A percentile compares a stretch with the other conserved stretches of the same genome.
Conservation (phyloP, 2,113 vertebrate genomes). For the Maccullochella peelii region DNA sequence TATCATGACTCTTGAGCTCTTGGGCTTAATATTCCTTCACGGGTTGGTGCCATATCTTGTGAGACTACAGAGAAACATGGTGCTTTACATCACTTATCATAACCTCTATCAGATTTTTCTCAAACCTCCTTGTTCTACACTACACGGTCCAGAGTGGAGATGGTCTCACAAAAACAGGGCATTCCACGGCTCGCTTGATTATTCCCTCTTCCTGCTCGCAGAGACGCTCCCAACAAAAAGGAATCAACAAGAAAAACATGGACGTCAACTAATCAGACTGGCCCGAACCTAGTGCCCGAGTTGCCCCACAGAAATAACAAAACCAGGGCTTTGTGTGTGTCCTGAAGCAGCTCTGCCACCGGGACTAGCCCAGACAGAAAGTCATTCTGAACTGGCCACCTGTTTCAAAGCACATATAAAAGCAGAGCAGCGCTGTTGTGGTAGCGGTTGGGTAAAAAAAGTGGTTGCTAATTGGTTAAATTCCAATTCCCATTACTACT, state of each 20-base stretch:
- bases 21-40: slow-evolving; percentile 45
- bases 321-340: background rate
- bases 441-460: slow-evolving; percentile 15
- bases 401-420: slow-evolving; percentile 13
- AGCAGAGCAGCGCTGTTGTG: slow-evolving; percentile 14
- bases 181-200: slow-evolving; percentile 80
- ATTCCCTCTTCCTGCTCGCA: slow-evolving; percentile 78
- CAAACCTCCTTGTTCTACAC: slow-evolving; percentile 5
- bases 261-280: slow-evolving; percentile 63
- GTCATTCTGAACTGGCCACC: slow-evolving; percentile 1
- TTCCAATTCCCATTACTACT: background rate
- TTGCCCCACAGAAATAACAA: slow-evolving; percentile 17
- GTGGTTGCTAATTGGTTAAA: background rate
- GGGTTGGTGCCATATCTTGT: slow-evolving; percentile 30
- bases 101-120: slow-evolving; percentile 23
- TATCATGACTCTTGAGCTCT: slow-evolving; percentile 27
- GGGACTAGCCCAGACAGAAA: slow-evolving; percentile 5
- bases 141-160: slow-evolving; percentile 40
- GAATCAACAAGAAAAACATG: slow-evolving; percentile 82
- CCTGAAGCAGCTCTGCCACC: slow-evolving; percentile 10
- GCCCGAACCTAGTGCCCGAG: background rate
- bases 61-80: slow-evolving; percentile 41
- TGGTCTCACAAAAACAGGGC: slow-evolving; percentile 76
- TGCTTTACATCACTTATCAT: slow-evolving; percentile 48
- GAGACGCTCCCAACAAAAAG: slow-evolving; percentile 73